Base-by-base conservation (phyloP, 2,888 invertebrate species). In the Tromatobia lineatoria region DNA sequence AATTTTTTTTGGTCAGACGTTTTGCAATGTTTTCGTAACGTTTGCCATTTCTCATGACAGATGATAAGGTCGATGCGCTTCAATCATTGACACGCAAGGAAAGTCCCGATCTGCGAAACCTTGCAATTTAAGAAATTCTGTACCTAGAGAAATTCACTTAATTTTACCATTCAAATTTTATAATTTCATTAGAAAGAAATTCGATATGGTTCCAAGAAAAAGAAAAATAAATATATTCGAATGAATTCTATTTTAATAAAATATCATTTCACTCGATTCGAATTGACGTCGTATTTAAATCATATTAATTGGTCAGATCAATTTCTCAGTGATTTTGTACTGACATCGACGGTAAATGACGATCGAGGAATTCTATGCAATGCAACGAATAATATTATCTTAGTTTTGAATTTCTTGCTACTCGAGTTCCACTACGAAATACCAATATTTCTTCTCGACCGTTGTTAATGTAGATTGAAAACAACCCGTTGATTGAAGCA, bases 31-130 rank as follows among this genome's bases (percentile, higher is more conserved):
- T 54, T 54, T 23, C 20, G 54, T 20, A 52, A 52, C 52, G 8
- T n/a, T 20, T 52, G 54, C 6, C 8, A 54, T 54, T 23, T 54
- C 54, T 23, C 54, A 11, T 54, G 54, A 23, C 54, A 23, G 23
- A 23, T 54, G 54, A 54, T 54, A 54, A 23, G 54, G 23, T 54
- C 54, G 23, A 54, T 54, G 54, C 13, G 15, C 54, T 54, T 54
- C 11, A 54, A 54, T 54, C 23, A 54, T 54, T 54, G 54, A 54
- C 23, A 23, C 20, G 23, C 13, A 11, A 23, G 23, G 54, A 54
- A 54, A 13, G 8, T 8, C 11, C 23, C 23, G 10, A 54, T 20
- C 23, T 3, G 23, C 20, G 23, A 54, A 54, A 54, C 23, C 8
- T 20, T 54, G 23, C 2, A 54, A 23, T 2, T 54, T 20, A 23